Conservation (phyloP, 2,113 vertebrate species). For the Dolichallabes microphthalmus region DNA sequence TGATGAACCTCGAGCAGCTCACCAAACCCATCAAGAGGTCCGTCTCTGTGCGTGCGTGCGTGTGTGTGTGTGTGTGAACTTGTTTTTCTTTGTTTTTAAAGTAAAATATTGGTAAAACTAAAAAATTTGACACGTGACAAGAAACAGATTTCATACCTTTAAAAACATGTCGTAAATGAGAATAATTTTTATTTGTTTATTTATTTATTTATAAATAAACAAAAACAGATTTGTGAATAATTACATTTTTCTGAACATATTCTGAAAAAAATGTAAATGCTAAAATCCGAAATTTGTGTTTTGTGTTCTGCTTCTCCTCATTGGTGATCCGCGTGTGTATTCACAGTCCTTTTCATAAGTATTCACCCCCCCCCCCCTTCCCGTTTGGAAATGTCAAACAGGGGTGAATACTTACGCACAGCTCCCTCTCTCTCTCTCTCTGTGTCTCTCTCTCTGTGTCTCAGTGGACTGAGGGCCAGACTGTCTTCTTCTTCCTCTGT, state of each 20-base stretch:
- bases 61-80: neutral
- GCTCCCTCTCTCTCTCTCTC: neutral
- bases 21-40: conserved; percentile 78
- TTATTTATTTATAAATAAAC: no score
- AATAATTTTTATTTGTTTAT: no score
- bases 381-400: no score
- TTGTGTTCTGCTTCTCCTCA: neutral
- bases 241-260: no score
- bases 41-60: conserved; percentile 39
- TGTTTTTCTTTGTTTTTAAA: neutral
- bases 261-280: no score
- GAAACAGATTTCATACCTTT: no score
- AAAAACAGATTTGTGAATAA: no score
- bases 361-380: neutral
- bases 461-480: conserved; percentile 86
- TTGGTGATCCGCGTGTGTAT: neutral
- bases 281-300: neutral
- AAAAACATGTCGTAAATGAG: no score
- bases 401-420: neutral
- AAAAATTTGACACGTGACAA: no score
- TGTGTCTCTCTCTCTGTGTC: conserved; percentile 12
- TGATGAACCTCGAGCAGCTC: conserved; percentile 65
- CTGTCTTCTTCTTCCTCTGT: conserved; percentile 95
- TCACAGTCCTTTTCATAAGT: neutral
- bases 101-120: no score